Evolutionary conservation across 2,888 invertebrate species (phyloP), one percentile per base, ranked within the genome.

Genomic region (Unio pictorum): DNA sequence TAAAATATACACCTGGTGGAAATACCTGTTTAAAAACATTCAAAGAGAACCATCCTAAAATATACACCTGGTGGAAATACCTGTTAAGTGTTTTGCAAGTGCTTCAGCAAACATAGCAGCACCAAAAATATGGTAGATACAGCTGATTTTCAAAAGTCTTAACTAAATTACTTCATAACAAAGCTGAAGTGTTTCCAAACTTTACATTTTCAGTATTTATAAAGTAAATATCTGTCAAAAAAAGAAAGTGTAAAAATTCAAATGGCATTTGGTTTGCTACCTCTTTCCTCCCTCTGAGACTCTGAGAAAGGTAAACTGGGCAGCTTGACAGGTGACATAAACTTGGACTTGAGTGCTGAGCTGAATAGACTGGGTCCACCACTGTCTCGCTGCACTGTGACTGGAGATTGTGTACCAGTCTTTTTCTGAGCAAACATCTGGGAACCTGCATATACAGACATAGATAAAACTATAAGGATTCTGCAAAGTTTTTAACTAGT

Each of bases 311-410:
- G 79, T 20, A 78, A 60, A 54, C 75, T 74, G 7, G 80, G 69
- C 58, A 80, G 74, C 67, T 80, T 81, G 55, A 84, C 79, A 7
- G 84, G 84, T 11, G 82, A 76, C 76, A 80, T 75, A 63, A 77
- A 76, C 61, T 79, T 77, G 8, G 81, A 77, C 67, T 81, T 82
- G 59, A 81, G 71, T 3, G 80, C 71, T 8, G 81, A 74, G 60
- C 80, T 81, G 66, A 82, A 82, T 64, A 81, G 64, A 71, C 82
- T 83, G 3, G 81, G 76, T 15, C 73, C 73, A 45, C 64, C 58
- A 17, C 69, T 57, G 55, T 77, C 77, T 4, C 54, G 34, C 15
- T 66, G 69, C 34, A 71, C 60, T 54, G 74, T 59, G 56, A 77
- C 54, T 8, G 73, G 71, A 4, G 74, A 73, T 26, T 68, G 71